phyloP scores from a whole-genome alignment of 2,888 invertebrate genomes.

The Eupithecia centaureata region DNA sequence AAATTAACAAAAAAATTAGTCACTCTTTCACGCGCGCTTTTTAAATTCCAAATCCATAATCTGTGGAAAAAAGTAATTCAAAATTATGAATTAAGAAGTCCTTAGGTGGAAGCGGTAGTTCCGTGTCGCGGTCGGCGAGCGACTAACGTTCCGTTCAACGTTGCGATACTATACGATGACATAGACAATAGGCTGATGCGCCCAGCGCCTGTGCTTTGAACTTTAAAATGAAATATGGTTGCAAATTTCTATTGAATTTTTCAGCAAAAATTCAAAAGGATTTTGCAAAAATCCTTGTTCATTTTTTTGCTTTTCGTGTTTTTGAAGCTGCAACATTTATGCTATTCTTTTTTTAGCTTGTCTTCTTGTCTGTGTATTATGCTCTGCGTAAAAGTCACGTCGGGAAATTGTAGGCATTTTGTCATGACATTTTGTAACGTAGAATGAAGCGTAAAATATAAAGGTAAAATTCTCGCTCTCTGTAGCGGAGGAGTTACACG shows the following conservation, averaged over 20 bases:
- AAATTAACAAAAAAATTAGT: not conserved
- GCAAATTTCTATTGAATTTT: conserved; percentile 5
- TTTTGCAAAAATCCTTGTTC: not conserved
- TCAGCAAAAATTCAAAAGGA: too few species aligned
- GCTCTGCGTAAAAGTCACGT: not conserved
- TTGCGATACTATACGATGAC: conserved; percentile 26
- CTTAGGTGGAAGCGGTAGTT: conserved; percentile 42
- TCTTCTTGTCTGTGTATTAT: not conserved
- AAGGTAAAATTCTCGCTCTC: not conserved
- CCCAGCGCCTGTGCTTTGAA: conserved; percentile 13
- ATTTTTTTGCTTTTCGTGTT: not conserved
- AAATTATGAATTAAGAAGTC: conserved; percentile 17
- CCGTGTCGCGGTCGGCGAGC: conserved; percentile 61
- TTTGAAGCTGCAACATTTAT: not conserved
- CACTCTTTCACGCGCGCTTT: not conserved
- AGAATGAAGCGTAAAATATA: conserved; percentile 1
- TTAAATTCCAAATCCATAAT: conserved; percentile 10
- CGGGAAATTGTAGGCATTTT: not conserved
- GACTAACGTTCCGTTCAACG: conserved; percentile 56
- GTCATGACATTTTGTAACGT: not conserved
- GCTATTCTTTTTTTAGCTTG: not conserved
- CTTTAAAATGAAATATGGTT: conserved; percentile 6
- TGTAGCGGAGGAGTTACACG: not conserved
- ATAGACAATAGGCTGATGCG: conserved; percentile 36
- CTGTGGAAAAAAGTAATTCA: too few species aligned